These are phyloP conservation scores for Empis stercorea DNA, from an alignment of 2,888 invertebrate species.

Conservation along the genomic window DNA sequence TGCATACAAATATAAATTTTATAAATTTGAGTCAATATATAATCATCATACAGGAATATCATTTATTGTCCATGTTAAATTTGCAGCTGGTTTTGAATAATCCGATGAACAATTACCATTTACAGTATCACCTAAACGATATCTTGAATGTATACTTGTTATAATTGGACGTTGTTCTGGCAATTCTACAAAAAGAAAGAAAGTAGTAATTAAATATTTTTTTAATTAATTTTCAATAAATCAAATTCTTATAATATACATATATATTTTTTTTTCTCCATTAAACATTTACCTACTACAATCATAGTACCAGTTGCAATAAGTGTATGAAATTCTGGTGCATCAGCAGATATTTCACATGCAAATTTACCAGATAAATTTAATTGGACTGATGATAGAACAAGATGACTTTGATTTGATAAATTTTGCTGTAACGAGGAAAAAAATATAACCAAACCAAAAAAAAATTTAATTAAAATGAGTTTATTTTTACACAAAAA, in stretches of 20 bases:
- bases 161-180: conserved; percentile 41
- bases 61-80: conserved; percentile 46
- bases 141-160: conserved; percentile 40
- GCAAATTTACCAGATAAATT: conserved; percentile 32
- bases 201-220: conserved; percentile 2
- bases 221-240: not conserved
- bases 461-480: too few relatives aligned
- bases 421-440: not conserved
- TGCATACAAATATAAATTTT: too few relatives aligned
- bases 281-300: conserved; percentile 27
- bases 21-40: too few relatives aligned
- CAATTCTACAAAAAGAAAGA: conserved; percentile 28
- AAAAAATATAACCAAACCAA: too few relatives aligned
- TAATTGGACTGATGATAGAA: conserved; percentile 29
- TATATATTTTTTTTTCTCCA: too few relatives aligned
- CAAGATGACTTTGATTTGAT: conserved; percentile 34
- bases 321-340: conserved; percentile 33
- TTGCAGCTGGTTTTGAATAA: conserved; percentile 43
- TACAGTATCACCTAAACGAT: conserved; percentile 40
- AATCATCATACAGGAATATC: conserved; percentile 35
- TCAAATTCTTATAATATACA: too few relatives aligned
- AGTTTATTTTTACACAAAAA: too few relatives aligned
- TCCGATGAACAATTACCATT: conserved; percentile 43
- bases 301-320: conserved; percentile 33
- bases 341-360: conserved; percentile 36